Evolutionary conservation across 2,888 invertebrate genomes (phyloP).

Genomic region (Drosophila prolongata): DNA sequence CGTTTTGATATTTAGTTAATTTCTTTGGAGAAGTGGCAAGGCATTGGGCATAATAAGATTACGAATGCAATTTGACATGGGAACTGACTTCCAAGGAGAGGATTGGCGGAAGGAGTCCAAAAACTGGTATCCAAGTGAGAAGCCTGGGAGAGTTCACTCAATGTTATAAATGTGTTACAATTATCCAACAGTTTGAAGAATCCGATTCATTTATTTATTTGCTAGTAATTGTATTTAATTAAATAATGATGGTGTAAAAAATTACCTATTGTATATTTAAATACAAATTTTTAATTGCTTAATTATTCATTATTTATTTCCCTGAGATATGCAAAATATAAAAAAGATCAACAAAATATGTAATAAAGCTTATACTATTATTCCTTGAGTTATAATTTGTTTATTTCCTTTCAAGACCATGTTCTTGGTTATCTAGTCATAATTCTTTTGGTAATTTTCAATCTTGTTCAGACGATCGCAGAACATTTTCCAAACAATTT

Average conservation of each 20-base stretch:
- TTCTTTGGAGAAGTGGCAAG: constrained; percentile 23
- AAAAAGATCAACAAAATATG: too few relatives aligned
- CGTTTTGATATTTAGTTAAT: constrained; percentile 54
- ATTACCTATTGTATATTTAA: too few relatives aligned
- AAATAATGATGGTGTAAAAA: too few relatives aligned
- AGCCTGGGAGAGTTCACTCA: constrained; percentile 34
- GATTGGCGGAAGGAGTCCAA: not conserved
- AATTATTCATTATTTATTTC: too few relatives aligned
- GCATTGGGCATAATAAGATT: constrained; percentile 64
- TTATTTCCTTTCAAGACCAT: not conserved
- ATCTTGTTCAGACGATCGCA: not conserved
- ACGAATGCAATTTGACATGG: constrained; percentile 60
- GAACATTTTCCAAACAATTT: constrained; percentile 32
- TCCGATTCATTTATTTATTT: too few relatives aligned
- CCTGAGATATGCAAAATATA: too few relatives aligned
- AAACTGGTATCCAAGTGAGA: constrained; percentile 3
- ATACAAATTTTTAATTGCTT: too few relatives aligned
- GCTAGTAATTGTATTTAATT: too few relatives aligned
- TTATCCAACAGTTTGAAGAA: too few relatives aligned
- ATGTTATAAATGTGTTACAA: not conserved
- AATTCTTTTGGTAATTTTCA: constrained; percentile 5
- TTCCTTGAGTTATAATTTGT: not conserved
- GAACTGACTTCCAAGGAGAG: constrained; percentile 41
- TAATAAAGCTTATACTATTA: too few relatives aligned
- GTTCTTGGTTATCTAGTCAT: not conserved